These are phyloP conservation scores for Bombus sibiricus DNA, from an alignment of 1,140 invertebrate species.

Conservation along the genomic window DNA sequence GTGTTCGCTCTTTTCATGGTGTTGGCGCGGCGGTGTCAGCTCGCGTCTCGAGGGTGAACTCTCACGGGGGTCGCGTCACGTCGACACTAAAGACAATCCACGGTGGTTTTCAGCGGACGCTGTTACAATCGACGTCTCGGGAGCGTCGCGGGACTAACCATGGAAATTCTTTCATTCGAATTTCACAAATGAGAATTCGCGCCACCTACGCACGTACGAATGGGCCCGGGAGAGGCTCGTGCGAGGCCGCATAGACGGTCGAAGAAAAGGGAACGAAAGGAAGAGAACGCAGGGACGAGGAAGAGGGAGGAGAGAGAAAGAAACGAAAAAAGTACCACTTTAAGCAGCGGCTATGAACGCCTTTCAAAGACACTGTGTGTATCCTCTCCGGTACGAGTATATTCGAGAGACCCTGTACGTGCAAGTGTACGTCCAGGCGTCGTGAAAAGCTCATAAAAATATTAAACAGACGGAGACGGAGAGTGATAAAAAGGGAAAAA, in stretches of 20 bases:
- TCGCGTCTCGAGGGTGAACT: background rate
- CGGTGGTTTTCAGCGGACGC: slow-evolving; percentile 15
- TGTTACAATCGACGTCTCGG: slow-evolving; percentile 52
- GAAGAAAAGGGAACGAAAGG: slow-evolving; percentile 15
- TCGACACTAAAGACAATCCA: slow-evolving; percentile 38
- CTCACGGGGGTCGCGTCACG: background rate
- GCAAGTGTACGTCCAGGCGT: slow-evolving; percentile 40
- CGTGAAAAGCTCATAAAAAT: slow-evolving; percentile 82
- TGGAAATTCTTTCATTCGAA: slow-evolving; percentile 64
- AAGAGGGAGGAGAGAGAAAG: background rate
- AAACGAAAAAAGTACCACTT: slow-evolving; percentile 50
- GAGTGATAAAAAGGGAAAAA: slow-evolving; percentile 43
- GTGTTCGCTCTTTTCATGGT: slow-evolving; percentile 52
- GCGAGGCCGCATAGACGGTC: background rate
- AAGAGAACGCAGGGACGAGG: background rate
- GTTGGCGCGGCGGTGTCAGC: background rate
- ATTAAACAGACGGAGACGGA: slow-evolving; percentile 66
- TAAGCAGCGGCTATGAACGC: slow-evolving; percentile 59
- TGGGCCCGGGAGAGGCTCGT: background rate
- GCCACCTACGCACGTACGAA: slow-evolving; percentile 30
- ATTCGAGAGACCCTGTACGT: slow-evolving; percentile 28
- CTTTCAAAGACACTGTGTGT: slow-evolving; percentile 68
- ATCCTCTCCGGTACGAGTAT: slow-evolving; percentile 36
- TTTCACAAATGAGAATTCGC: slow-evolving; percentile 70
- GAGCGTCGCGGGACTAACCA: slow-evolving; percentile 28